Evolutionary conservation across 2,888 invertebrate genomes (phyloP).

Genomic region (Patella ulyssiponensis): DNA sequence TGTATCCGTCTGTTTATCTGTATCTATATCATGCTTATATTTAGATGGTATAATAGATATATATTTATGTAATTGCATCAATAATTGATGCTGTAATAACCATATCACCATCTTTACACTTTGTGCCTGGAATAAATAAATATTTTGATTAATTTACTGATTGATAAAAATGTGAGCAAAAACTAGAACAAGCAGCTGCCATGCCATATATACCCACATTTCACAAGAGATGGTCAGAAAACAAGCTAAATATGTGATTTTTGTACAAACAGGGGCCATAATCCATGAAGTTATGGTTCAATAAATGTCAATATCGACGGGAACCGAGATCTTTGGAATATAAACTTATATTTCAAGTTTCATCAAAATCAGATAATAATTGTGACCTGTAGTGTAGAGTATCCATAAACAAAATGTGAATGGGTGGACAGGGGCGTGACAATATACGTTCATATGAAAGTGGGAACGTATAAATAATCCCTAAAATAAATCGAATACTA

Average conservation of each 20-base stretch:
- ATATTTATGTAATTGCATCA: slow-evolving; percentile 94
- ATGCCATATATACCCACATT: not conserved
- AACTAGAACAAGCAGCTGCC: slow-evolving; percentile 22
- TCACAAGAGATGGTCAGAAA: no score
- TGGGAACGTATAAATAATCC: not conserved
- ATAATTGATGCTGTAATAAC: slow-evolving; percentile 89
- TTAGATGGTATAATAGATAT: slow-evolving; percentile 82
- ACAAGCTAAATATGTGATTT: no score
- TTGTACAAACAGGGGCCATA: no score
- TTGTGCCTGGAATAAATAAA: slow-evolving; percentile 63
- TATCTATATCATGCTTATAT: not conserved
- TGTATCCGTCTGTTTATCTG: not conserved
- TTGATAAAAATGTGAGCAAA: not conserved
- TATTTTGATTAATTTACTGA: not conserved
- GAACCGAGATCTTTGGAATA: no score
- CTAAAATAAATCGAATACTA: not conserved
- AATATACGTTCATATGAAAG: not conserved
- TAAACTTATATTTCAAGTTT: no score
- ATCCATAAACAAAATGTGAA: no score
- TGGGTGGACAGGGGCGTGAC: no score
- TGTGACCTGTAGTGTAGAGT: no score
- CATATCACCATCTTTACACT: slow-evolving; percentile 84
- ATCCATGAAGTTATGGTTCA: no score
- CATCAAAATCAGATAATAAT: no score
- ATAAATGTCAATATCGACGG: no score